Evolutionary conservation across 2,797 vertebrate genomes (phyloP), one percentile per base, ranked within the genome.

Genomic region (Xiphophorus birchmanni): DNA sequence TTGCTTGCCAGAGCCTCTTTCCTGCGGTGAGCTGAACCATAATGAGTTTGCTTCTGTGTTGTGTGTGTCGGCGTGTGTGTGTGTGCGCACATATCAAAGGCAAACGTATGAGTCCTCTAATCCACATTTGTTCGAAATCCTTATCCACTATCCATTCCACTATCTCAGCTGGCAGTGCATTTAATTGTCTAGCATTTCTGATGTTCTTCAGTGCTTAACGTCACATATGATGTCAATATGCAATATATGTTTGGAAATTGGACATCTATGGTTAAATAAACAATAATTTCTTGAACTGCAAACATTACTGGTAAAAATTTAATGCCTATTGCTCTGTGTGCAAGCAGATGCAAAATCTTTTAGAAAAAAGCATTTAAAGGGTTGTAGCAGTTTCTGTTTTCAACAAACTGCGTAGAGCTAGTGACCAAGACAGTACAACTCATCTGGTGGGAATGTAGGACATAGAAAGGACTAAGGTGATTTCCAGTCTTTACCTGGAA

Each of bases 201-300:
- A 73, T 89, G 87, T 89, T 76, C 29, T n/a, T 80, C 81, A 85
- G 80, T 83, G 91, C 79, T 74, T 72, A 12, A 76, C 65, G 86
- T 12, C 80, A 63, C 74, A 71, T 93, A 94, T 95, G 95, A 96
- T 96, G 95, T 96, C 96, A 97, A 97, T 95, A 78, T 95, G 95
- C 56, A 44, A 77, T 97, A 96, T 93, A 92, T 95, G 83, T 91
- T 95, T 95, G 95, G 71, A 96, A 97, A 97, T 97, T 91, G 96
- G 97, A 96, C 94, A 96, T 97, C 97, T 96, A 94, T 97, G 37
- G 93, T 93, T 96, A 94, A 96, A 78, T 95, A 95, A 95, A 95
- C 95, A 95, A 96, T 96, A 95, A 97, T 96, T 94, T 91, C 23
- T 81, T 93, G 91, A 92, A 93, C 75, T 83, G 93, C 92, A 93